Conservation (phyloP, 2,113 vertebrate genomes). For the Mus spicilegus region DNA sequence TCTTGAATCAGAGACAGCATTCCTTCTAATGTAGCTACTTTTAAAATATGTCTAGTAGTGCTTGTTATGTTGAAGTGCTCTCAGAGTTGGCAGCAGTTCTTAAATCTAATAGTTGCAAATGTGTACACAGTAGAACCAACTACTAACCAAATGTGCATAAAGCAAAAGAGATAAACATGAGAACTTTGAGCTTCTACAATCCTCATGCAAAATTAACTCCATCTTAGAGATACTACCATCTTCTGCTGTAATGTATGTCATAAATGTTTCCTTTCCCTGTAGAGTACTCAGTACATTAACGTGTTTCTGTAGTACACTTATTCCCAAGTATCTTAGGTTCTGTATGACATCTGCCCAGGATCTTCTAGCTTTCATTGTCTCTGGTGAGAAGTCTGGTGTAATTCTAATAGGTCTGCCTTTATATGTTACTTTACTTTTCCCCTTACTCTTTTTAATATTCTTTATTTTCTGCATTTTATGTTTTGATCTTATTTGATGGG, state of each 20-base stretch:
- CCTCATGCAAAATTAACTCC: too few species aligned
- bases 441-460: too few species aligned
- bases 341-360: too few species aligned
- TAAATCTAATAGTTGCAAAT: background rate
- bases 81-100: background rate
- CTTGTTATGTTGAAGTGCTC: background rate
- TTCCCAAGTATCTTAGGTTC: too few species aligned
- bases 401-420: too few species aligned
- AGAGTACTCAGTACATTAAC: background rate
- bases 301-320: too few species aligned
- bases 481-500: too few species aligned
- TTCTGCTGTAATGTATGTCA: background rate
- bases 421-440: too few species aligned
- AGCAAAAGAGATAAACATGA: background rate
- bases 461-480: too few species aligned
- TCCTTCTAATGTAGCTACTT: background rate
- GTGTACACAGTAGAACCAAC: background rate
- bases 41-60: background rate
- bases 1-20: background rate
- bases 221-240: background rate
- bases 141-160: background rate
- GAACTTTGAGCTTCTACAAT: background rate
- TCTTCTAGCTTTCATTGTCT: too few species aligned
- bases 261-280: background rate
- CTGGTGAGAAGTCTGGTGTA: too few species aligned